Evolutionary conservation across 2,797 vertebrate genomes (phyloP).

Genomic region (Pelobates cultripes): DNA sequence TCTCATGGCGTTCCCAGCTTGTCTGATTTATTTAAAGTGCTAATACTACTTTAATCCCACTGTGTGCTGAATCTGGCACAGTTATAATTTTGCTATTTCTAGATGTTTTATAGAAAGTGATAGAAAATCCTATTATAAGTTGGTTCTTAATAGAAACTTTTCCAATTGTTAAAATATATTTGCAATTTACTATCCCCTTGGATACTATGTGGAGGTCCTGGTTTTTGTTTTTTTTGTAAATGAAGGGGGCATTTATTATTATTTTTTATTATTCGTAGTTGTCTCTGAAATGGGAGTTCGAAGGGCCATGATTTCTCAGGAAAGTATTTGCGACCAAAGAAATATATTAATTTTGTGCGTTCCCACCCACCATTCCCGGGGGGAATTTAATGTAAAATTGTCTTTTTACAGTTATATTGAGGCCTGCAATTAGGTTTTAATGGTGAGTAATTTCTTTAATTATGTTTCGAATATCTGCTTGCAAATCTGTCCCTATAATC

Average conservation of each 20-base stretch:
- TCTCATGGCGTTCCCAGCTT: too few relatives aligned
- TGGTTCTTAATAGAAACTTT: constrained; percentile 41
- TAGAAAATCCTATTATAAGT: constrained; percentile 41
- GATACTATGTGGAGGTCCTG: neutral
- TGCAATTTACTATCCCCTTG: neutral
- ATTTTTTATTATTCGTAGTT: too few relatives aligned
- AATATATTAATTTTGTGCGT: neutral
- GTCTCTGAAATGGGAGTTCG: neutral
- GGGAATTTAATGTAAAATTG: constrained; percentile 1
- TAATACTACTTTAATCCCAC: too few relatives aligned
- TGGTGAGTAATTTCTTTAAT: constrained; percentile 46
- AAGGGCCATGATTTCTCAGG: neutral
- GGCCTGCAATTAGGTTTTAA: constrained; percentile 10
- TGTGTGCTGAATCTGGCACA: too few relatives aligned
- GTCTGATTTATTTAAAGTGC: too few relatives aligned
- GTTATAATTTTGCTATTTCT: too few relatives aligned
- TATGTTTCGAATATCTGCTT: constrained; percentile 25
- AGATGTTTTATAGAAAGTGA: constrained; percentile 24
- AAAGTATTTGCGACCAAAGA: constrained; percentile 23
- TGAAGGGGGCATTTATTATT: too few relatives aligned
- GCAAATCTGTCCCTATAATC: constrained; percentile 4
- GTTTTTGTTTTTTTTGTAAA: too few relatives aligned
- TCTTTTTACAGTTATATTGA: neutral
- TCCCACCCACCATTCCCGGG: neutral
- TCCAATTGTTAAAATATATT: neutral